Base-by-base conservation (phyloP, 1,140 invertebrate genomes). In the Probaryconus sp. region DNA sequence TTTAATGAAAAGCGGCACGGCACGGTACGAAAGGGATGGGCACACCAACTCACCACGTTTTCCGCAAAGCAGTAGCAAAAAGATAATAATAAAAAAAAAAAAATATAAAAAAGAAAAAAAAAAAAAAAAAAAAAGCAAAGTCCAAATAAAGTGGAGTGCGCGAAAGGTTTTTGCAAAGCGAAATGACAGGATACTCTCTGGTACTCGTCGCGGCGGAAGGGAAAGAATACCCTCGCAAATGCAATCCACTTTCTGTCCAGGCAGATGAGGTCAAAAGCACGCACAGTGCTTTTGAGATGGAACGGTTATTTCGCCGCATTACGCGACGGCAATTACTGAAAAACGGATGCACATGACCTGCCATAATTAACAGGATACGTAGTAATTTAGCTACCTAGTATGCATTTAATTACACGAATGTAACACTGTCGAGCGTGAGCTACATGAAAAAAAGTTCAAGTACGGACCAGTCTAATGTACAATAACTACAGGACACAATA, bases 401-500 rank as follows among this genome's bases (percentile, higher is more conserved):
- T 40, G 68, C 56, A 64, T 71, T 71, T 64, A 63, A 71, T 72
- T 60, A 72, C 43, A 60, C 24, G 40, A 67, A 67, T 11, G 55
- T 33, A 65, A 65, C 11, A 53, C 43, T 10, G 43, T 18, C 7
- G 24, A 17, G 14, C 11, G 33, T 35, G 21, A 24, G 21, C 3
- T 24, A 24, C 7, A 24, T 24, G 21, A 24, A 24, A 24, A 24
- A 24, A n/a, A n/a, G n/a, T n/a, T n/a, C n/a, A n/a, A n/a, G n/a
- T n/a, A n/a, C n/a, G n/a, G n/a, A n/a, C n/a, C n/a, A n/a, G n/a
- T n/a, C n/a, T n/a, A n/a, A n/a, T n/a, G n/a, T n/a, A n/a, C n/a
- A n/a, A n/a, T n/a, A n/a, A n/a, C n/a, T n/a, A n/a, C n/a, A n/a
- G n/a, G n/a, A n/a, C n/a, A n/a, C n/a, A n/a, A n/a, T n/a, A n/a